These are phyloP conservation scores for Heterodera filipjevi DNA, from an alignment of 2,888 invertebrate species.

Conservation along the genomic window DNA sequence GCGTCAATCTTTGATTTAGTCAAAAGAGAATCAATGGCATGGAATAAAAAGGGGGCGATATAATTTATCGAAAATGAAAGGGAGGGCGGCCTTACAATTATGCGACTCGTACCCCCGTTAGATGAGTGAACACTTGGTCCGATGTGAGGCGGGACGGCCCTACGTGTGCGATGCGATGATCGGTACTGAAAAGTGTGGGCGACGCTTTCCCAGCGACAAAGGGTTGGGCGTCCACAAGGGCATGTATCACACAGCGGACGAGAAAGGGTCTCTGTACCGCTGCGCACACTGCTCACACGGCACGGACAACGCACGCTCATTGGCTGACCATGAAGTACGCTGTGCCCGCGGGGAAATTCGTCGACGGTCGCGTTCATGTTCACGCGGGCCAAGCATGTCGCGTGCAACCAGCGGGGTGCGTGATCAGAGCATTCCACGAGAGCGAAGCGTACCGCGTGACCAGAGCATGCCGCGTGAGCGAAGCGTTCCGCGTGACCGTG, in stretches of 20 bases:
- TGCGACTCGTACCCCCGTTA: neutral
- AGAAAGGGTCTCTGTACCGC: neutral
- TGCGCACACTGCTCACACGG: neutral
- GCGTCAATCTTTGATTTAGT: too few species aligned
- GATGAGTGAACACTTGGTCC: neutral
- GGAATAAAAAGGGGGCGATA: too few species aligned
- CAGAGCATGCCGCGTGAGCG: neutral
- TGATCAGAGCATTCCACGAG: neutral
- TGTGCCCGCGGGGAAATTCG: neutral
- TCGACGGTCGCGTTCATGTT: neutral
- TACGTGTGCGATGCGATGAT: neutral
- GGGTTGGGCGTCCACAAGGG: neutral
- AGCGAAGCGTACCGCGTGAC: neutral
- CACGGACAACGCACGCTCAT: neutral
- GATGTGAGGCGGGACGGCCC: neutral
- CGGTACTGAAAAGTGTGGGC: neutral
- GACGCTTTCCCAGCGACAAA: neutral
- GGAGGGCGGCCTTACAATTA: too few species aligned
- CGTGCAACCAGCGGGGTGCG: neutral
- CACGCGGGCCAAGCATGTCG: neutral
- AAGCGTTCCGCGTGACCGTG: neutral
- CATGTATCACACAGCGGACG: neutral
- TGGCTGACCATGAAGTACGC: neutral
- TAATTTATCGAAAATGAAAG: neutral
- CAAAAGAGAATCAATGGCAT: too few species aligned